These are phyloP conservation scores for Eurystomus gularis DNA, from an alignment of 2,113 vertebrate species.

Conservation along the genomic window DNA sequence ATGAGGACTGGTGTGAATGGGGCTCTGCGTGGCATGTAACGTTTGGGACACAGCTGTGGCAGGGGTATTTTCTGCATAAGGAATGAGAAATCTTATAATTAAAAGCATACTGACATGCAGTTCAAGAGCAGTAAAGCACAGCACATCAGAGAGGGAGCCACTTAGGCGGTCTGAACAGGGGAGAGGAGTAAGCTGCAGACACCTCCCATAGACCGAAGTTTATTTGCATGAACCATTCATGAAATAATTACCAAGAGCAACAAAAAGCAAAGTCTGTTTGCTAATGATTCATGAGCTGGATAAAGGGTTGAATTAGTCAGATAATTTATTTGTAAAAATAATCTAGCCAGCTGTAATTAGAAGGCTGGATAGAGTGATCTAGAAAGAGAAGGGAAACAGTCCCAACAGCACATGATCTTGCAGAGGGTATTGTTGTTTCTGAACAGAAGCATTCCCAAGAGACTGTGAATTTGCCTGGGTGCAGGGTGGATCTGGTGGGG, in stretches of 20 bases:
- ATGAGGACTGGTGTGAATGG: slow-evolving; percentile 39
- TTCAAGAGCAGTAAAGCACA: slow-evolving; percentile 9
- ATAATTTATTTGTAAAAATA: slow-evolving; percentile 67
- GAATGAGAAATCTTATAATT: slow-evolving; percentile 24
- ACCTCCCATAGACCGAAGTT: slow-evolving; percentile 12
- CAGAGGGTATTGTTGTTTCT: neutral
- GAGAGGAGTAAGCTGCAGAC: slow-evolving; percentile 14
- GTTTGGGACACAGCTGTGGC: slow-evolving; percentile 54
- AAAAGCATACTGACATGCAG: slow-evolving; percentile 14
- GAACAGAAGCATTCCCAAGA: neutral
- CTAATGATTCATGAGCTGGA: slow-evolving; percentile 61
- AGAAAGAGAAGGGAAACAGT: slow-evolving; percentile 2
- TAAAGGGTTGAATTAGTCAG: slow-evolving; percentile 54
- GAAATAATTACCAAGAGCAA: slow-evolving; percentile 60
- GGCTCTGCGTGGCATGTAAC: slow-evolving; percentile 27
- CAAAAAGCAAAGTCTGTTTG: slow-evolving; percentile 60
- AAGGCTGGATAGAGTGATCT: slow-evolving; percentile 21
- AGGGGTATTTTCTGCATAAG: neutral
- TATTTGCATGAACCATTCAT: slow-evolving; percentile 65
- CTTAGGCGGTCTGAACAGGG: neutral
- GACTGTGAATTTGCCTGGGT: neutral
- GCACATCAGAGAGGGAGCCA: neutral
- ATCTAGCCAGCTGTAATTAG: slow-evolving; percentile 57
- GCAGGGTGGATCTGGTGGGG: neutral
- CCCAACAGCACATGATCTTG: neutral